Conservation (phyloP, 2,113 vertebrate species). For the Tetraodon nigroviridis region DNA sequence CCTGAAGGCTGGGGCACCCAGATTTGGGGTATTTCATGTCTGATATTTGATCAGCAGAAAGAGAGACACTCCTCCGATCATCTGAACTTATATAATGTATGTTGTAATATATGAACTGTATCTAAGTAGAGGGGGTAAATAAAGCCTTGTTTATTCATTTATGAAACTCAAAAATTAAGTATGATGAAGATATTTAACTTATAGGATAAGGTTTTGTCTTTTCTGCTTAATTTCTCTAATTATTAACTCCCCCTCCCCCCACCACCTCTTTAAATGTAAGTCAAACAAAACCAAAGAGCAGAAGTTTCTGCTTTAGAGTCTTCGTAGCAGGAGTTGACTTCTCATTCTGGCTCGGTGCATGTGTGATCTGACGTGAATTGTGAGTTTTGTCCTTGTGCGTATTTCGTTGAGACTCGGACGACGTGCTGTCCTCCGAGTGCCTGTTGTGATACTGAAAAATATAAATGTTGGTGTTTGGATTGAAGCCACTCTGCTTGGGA, state of each 20-base stretch:
- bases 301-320: too few species aligned
- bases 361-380: too few species aligned
- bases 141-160: constrained; percentile 22
- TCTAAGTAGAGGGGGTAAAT: constrained; percentile 26
- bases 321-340: too few species aligned
- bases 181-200: constrained; percentile 14
- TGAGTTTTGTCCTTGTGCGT: too few species aligned
- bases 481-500: too few species aligned
- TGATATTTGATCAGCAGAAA: constrained; percentile 34
- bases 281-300: too few species aligned
- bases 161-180: background rate
- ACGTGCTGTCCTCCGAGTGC: too few species aligned
- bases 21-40: constrained; percentile 40
- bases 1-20: constrained; percentile 39
- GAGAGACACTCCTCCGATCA: constrained; percentile 28
- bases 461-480: too few species aligned
- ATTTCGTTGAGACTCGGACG: too few species aligned
- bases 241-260: background rate
- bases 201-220: background rate
- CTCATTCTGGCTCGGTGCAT: too few species aligned
- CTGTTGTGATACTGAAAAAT: too few species aligned
- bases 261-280: too few species aligned
- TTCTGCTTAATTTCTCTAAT: constrained; percentile 7
- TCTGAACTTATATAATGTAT: constrained; percentile 24
- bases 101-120: constrained; percentile 38